phyloP scores from a whole-genome alignment of 1,140 invertebrate genomes.

The Muscidifurax raptorellus region DNA sequence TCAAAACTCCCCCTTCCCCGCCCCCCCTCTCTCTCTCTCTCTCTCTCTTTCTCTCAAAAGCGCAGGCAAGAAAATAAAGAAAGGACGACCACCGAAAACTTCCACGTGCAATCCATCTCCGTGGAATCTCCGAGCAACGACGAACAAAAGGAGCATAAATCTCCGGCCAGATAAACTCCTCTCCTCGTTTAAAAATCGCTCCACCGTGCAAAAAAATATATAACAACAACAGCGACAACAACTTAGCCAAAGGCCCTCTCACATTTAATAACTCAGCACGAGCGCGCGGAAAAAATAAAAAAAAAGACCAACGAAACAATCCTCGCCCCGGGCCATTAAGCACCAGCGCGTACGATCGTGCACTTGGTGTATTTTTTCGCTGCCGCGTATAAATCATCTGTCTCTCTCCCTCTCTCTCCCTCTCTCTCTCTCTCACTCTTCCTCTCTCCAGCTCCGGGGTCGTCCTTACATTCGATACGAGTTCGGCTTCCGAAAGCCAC shows the following conservation, averaged over 20 bases:
- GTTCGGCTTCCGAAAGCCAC: conserved; percentile 55
- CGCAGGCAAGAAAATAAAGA: neutral
- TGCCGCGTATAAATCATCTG: neutral
- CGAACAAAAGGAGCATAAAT: conserved; percentile 6
- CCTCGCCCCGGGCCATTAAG: neutral
- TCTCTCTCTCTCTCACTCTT: neutral
- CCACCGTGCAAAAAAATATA: neutral
- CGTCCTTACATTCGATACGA: conserved; percentile 25
- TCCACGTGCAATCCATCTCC: neutral
- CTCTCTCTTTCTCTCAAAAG: neutral
- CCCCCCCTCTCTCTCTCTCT: neutral
- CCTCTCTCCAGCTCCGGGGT: neutral
- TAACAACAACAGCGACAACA: neutral
- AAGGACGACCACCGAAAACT: neutral
- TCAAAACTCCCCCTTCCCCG: neutral
- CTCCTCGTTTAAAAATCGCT: conserved; percentile 26
- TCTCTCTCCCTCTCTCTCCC: neutral
- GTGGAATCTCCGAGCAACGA: neutral
- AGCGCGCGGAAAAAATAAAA: neutral
- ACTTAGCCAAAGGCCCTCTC: neutral
- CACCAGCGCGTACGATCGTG: neutral
- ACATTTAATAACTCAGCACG: neutral
- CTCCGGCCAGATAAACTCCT: neutral
- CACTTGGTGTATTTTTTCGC: neutral
- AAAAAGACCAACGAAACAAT: neutral